phyloP scores from a whole-genome alignment of 2,797 vertebrate genomes.

The Crocodylus rhombifer region DNA sequence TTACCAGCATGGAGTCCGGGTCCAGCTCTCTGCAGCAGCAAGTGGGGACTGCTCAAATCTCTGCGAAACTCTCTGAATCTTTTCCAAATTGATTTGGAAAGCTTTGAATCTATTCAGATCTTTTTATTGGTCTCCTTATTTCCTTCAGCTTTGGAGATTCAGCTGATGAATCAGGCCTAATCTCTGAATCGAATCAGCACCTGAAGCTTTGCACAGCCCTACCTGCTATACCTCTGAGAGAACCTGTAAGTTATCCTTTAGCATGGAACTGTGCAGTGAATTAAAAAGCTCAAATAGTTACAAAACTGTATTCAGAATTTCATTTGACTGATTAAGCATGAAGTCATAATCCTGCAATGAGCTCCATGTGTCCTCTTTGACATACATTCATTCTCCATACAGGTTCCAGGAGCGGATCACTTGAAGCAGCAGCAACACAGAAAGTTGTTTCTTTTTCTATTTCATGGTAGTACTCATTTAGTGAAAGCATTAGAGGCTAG shows the following conservation, averaged over 20 bases:
- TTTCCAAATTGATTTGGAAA: no score
- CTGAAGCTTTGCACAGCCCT: no score
- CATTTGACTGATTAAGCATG: conserved; percentile 24
- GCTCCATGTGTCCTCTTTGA: not conserved
- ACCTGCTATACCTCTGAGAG: not conserved
- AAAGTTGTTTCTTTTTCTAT: not conserved
- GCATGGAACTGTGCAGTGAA: not conserved
- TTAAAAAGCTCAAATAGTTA: not conserved
- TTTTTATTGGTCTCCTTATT: no score
- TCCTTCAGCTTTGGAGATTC: no score
- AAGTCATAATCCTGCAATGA: not conserved
- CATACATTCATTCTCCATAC: not conserved
- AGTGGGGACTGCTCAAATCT: no score
- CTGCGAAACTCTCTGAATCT: no score
- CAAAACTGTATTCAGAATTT: not conserved
- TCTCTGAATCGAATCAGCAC: no score
- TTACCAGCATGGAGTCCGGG: no score
- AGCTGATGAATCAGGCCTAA: no score
- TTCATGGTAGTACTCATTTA: not conserved
- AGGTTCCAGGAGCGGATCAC: not conserved
- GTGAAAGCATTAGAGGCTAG: not conserved
- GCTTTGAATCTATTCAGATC: no score
- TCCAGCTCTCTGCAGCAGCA: no score
- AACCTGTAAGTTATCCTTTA: not conserved
- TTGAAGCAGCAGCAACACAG: rapidly evolving